A percentile compares a stretch with the other conserved stretches of the same genome.
Conservation (phyloP, 2,888 invertebrate genomes). For the Cantharis rustica region DNA sequence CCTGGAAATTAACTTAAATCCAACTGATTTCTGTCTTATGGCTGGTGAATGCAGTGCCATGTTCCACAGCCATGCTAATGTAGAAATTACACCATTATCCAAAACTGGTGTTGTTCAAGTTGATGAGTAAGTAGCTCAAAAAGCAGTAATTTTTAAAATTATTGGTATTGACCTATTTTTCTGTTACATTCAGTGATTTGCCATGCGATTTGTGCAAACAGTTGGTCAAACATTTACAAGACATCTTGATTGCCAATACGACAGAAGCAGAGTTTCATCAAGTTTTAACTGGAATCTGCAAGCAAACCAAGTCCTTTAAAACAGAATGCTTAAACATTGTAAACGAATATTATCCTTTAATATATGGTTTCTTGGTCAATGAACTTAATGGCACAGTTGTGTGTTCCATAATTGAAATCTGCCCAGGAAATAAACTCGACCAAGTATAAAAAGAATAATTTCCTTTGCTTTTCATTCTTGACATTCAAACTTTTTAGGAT, state of each 20-base stretch:
- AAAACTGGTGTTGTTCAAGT: constrained; percentile 62
- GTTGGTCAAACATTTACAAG: constrained; percentile 77
- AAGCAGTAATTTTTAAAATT: not conserved
- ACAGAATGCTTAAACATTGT: constrained; percentile 77
- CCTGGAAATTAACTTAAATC: constrained; percentile 64
- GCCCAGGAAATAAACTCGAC: constrained; percentile 53
- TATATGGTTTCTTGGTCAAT: constrained; percentile 72
- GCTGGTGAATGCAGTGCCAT: constrained; percentile 73
- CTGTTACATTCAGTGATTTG: constrained; percentile 56
- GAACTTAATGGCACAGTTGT: constrained; percentile 72
- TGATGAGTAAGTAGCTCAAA: constrained; percentile 43
- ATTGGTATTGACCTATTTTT: not conserved
- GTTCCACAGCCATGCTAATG: constrained; percentile 68
- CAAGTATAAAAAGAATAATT: constrained; percentile 1
- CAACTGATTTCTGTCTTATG: constrained; percentile 73
- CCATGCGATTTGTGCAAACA: constrained; percentile 88
- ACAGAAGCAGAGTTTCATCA: constrained; percentile 81
- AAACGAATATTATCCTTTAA: constrained; percentile 75
- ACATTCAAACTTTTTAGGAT: constrained; percentile 23
- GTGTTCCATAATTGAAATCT: constrained; percentile 74
- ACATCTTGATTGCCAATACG: constrained; percentile 82
- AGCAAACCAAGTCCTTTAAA: constrained; percentile 75
- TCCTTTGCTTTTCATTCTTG: not conserved
- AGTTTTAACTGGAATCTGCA: constrained; percentile 78
- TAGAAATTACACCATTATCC: constrained; percentile 62